Conservation (phyloP, 1,140 invertebrate species). For the Drosophila chauvacae region DNA sequence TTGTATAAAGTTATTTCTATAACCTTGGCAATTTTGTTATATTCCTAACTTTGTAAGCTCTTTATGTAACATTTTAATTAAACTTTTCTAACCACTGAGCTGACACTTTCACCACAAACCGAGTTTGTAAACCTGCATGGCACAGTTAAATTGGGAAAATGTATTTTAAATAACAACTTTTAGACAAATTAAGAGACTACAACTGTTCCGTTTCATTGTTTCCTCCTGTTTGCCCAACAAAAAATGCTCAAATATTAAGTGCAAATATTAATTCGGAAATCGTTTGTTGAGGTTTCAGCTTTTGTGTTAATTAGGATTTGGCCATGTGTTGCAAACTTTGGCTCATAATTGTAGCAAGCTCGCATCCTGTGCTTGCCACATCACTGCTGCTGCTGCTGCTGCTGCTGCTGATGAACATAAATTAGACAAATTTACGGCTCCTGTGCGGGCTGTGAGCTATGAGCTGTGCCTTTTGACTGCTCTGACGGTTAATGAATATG, state of each 20-base stretch:
- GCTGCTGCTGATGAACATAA: constrained; percentile 38
- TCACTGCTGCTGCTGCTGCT: constrained; percentile 13
- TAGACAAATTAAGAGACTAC: constrained; percentile 9
- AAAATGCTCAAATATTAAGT: not conserved
- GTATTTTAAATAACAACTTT: constrained; percentile 11
- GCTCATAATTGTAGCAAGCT: constrained; percentile 8
- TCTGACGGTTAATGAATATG: constrained; percentile 47
- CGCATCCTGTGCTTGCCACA: constrained; percentile 11
- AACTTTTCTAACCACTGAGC: not conserved
- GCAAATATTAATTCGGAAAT: constrained; percentile 7
- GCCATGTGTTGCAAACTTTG: constrained; percentile 24
- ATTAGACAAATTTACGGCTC: constrained; percentile 51
- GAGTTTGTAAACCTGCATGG: not conserved
- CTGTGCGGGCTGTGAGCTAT: constrained; percentile 33
- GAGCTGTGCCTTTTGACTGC: constrained; percentile 43
- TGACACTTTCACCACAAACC: not conserved
- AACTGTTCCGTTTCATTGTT: not conserved
- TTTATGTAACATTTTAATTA: not conserved
- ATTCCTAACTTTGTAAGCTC: not conserved
- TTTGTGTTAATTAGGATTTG: constrained; percentile 20
- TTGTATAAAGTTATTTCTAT: not conserved
- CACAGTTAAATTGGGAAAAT: not conserved
- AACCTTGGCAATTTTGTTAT: too few species aligned
- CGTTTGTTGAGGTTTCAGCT: constrained; percentile 3
- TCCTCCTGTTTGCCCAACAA: not conserved